A percentile compares a stretch with the other conserved stretches of the same genome.
phyloP scores from a whole-genome alignment of 2,113 vertebrate species.

The Microtus montanus region DNA sequence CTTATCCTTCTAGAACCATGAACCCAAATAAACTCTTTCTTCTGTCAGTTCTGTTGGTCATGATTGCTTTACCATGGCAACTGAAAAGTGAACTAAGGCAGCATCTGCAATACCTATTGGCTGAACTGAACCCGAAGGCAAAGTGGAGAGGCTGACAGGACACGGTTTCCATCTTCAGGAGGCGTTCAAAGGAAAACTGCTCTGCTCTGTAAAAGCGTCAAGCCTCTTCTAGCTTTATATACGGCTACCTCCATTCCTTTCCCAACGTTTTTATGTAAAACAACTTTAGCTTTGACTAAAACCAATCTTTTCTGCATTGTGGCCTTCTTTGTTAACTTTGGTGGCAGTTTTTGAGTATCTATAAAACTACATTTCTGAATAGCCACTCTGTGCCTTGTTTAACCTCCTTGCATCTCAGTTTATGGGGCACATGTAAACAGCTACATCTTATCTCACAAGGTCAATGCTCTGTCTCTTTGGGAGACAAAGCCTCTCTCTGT shows the following conservation, averaged over 20 bases:
- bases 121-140: background rate
- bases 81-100: background rate
- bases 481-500: background rate
- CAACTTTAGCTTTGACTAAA: conserved; percentile 47
- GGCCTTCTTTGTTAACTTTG: background rate
- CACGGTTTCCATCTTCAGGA: background rate
- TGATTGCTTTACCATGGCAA: background rate
- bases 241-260: background rate
- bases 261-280: background rate
- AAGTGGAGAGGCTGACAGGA: background rate
- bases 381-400: background rate
- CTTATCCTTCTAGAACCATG: background rate
- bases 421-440: background rate
- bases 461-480: conserved; percentile 8
- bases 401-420: background rate
- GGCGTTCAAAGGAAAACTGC: conserved; percentile 22
- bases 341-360: background rate
- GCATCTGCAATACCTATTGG: background rate
- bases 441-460: background rate
- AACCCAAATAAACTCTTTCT: background rate
- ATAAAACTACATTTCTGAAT: background rate
- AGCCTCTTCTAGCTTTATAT: background rate
- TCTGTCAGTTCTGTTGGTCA: background rate
- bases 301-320: background rate
- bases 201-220: conserved; percentile 7